Evolutionary conservation across 2,888 invertebrate genomes (phyloP).

Genomic region (Tribolium freemani): DNA sequence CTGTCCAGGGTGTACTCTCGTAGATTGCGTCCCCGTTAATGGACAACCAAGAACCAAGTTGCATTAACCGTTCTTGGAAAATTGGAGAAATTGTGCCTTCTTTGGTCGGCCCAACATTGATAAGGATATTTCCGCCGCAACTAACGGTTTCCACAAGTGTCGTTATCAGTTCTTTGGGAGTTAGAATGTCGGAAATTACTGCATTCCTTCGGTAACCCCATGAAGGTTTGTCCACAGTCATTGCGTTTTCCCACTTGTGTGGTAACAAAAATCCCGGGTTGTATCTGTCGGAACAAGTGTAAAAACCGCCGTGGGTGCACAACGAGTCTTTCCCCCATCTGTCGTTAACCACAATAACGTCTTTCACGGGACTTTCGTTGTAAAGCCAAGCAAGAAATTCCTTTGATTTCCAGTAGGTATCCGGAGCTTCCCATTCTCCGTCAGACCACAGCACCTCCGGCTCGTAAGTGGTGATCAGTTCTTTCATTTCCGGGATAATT

Average conservation of each 20-base stretch:
- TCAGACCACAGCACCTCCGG: slow-evolving; percentile 92
- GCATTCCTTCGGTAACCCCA: slow-evolving; percentile 89
- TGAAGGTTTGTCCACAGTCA: slow-evolving; percentile 87
- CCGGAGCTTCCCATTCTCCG: slow-evolving; percentile 91
- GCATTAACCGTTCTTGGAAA: slow-evolving; percentile 85
- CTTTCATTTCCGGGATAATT: slow-evolving; percentile 83
- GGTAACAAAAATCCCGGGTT: slow-evolving; percentile 78
- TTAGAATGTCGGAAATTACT: slow-evolving; percentile 75
- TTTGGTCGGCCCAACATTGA: slow-evolving; percentile 86
- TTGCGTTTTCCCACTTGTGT: slow-evolving; percentile 96
- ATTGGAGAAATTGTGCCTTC: slow-evolving; percentile 72
- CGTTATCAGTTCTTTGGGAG: slow-evolving; percentile 76
- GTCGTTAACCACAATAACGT: slow-evolving; percentile 92
- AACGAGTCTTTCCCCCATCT: slow-evolving; percentile 88
- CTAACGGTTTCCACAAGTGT: slow-evolving; percentile 82
- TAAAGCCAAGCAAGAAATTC: slow-evolving; percentile 93
- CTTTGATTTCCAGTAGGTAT: slow-evolving; percentile 85
- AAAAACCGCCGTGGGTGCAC: slow-evolving; percentile 92
- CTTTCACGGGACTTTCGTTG: slow-evolving; percentile 90
- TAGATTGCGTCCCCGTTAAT: slow-evolving; percentile 91
- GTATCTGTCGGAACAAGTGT: slow-evolving; percentile 86
- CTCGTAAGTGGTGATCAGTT: slow-evolving; percentile 76
- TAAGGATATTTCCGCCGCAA: slow-evolving; percentile 84
- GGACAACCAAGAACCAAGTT: slow-evolving; percentile 86
- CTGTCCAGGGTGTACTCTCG: slow-evolving; percentile 80